Base-by-base conservation (phyloP, 2,797 vertebrate species). In the Platyrinchus mystaceus region DNA sequence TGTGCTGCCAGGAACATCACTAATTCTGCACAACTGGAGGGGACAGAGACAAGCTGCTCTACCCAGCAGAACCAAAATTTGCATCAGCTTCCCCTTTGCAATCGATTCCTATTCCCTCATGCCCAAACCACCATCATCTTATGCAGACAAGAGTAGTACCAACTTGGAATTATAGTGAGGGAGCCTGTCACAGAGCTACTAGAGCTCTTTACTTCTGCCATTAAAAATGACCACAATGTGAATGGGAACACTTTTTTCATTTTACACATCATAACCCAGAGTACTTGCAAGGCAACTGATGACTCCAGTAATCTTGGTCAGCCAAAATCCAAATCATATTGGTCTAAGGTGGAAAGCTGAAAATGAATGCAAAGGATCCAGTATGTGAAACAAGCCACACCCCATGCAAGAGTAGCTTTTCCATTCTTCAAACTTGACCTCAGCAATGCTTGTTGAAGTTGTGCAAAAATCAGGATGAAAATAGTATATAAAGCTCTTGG, bases 301-400 rank as follows among this genome's bases (percentile, higher is more conserved):
- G 21, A 64, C 15, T 62, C 28, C 46, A 11, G 10, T 20, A 62
- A 62, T 17, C 30, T 55, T 30, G 27, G n/a, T n/a, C 30, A 53
- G 43, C 37, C 63, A 85, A 84, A 93, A 85, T 22, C 16, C 34
- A 34, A 63, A 70, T 7, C 41, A 3, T 28, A 60, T 7, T 28
- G 52, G 60, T 14, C 37, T 50, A 1, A 0, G 9, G 12, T 8
- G 16, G 15, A 60, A 69, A 71, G 24, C 22, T 79, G 50, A 63
- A 87, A 93, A 68, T 8, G 3, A 79, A 76, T 0, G 0, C n/a
- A 39, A 58, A 73, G 14, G 20, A 83, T 58, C 34, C 0, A 0
- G 3, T 28, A 56, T 0, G 1, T 16, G 14, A 67, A 19, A 60
- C 56, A n/a, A 71, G 15, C 9, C 46, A 74, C 11, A 18, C 21